Conservation (phyloP, 92 coral and sea anemone genomes). For the Paramuricea clavata region DNA sequence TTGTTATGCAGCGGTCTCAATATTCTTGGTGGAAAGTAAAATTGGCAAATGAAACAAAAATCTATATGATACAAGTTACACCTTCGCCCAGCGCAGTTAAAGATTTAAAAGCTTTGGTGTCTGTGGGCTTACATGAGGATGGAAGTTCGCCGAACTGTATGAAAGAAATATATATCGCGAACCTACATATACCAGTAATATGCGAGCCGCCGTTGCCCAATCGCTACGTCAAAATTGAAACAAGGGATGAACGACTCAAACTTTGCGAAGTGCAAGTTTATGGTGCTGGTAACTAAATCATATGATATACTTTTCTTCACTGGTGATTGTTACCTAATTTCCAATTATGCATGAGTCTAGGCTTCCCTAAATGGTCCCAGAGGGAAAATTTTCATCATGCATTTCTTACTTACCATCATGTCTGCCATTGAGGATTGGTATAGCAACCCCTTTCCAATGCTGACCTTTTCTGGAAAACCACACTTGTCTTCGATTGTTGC, state of each 20-base stretch:
- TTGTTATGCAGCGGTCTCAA: neutral
- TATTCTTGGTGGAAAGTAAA: constrained; percentile 26
- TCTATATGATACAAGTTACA: neutral
- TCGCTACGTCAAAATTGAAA: neutral
- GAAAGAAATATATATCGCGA: neutral
- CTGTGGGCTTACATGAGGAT: neutral
- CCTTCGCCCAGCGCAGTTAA: neutral
- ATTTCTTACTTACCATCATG: no score
- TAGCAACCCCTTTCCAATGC: no score
- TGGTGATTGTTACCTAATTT: no score
- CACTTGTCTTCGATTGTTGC: no score
- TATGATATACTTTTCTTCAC: no score
- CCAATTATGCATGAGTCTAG: no score
- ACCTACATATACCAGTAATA: neutral
- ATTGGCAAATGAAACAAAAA: neutral
- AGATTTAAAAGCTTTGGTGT: neutral
- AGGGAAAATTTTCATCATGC: no score
- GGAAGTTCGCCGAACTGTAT: neutral
- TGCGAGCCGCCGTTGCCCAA: constrained; percentile 2
- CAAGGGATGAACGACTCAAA: neutral
- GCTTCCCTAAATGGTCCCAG: no score
- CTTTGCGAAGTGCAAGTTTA: constrained; percentile 21
- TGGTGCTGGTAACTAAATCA: constrained; percentile 6
- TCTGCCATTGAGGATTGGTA: no score
- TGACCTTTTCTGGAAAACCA: no score